Evolutionary conservation across 2,113 vertebrate genomes (phyloP), one percentile per base, ranked within the genome.

Genomic region (Heterotis niloticus): DNA sequence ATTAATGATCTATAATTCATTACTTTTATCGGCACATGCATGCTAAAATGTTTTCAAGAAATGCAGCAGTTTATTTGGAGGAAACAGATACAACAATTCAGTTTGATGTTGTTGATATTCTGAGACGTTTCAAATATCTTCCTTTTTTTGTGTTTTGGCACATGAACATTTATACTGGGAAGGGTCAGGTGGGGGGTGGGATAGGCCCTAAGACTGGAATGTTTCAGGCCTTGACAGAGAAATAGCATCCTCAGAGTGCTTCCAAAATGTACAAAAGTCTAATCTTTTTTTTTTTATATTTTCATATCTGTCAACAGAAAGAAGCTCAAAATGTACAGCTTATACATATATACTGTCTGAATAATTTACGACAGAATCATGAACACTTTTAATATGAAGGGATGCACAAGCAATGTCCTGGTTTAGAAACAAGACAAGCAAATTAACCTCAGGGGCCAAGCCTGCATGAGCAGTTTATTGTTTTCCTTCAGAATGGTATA

Each of bases 391-490:
- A 44, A 44, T 44, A 44, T 44, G 7, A 44, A 44, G 2, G 34
- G 34, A 44, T 44, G 34, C 34, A 44, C 7, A 44, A n/a, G 3
- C 34, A 44, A 44, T 44, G 34, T 44, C 7, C 34, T 44, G 34
- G 7, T 44, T 44, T 51, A 44, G 34, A 34, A 72, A 72, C 20
- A 14, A 66, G 4, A 54, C 7, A 7, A 44, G 34, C 3, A 23
- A 52, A 16, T 54, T 72, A 34, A 34, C 69, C 69, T 23, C 34
- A 51, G 68, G 69, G 69, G 13, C 2, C 24, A 72, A 20, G 54
- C 23, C 69, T 54, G 34, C 51, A 52, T 52, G 44, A 72, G 54
- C 34, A 70, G 34, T 34, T 52, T 72, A 72, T 72, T 72, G 51
- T 44, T 52, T 72, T 51, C 34, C 51, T 51, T 13, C 44, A 13